A percentile compares a stretch with the other conserved stretches of the same genome.
Evolutionary conservation across 2,797 vertebrate species (phyloP).

Genomic region (Paguma larvata): DNA sequence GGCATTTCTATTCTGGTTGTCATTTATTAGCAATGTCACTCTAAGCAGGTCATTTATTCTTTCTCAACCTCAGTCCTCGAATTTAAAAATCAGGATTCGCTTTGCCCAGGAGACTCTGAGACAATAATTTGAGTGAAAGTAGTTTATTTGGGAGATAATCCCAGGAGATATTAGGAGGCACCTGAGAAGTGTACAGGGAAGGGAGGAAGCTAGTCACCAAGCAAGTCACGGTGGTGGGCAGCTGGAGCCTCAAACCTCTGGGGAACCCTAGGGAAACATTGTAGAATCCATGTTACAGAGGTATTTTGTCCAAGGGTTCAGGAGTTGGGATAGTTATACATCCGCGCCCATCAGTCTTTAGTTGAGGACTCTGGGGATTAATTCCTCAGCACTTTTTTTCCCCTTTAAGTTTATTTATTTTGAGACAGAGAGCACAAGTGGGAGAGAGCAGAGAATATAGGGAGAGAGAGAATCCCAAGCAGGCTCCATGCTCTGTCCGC

Average conservation of each 20-base stretch:
- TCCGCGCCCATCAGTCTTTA: not conserved
- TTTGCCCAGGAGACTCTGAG: not conserved
- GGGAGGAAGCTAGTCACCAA: not conserved
- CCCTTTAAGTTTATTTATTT: too few relatives aligned
- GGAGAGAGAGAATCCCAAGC: too few relatives aligned
- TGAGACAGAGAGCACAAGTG: too few relatives aligned
- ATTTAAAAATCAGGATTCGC: conserved; percentile 40
- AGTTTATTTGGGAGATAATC: conserved; percentile 43
- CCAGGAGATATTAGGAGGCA: conserved; percentile 28
- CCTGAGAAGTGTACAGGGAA: not conserved
- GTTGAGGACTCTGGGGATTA: not conserved
- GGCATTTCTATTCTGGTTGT: conserved; percentile 13
- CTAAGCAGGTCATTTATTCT: not conserved
- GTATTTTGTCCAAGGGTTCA: not conserved
- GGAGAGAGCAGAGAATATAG: too few relatives aligned
- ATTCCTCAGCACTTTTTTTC: not conserved
- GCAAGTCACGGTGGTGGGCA: not conserved
- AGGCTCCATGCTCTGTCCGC: too few relatives aligned
- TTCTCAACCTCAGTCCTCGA: conserved; percentile 34
- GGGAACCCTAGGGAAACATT: not conserved
- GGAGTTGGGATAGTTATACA: not conserved
- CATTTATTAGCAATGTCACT: not conserved
- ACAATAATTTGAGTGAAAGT: conserved; percentile 27
- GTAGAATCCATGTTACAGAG: not conserved
- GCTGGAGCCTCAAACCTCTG: not conserved